Base-by-base conservation (phyloP, 2,888 invertebrate genomes). In the Ophion ellenae region DNA sequence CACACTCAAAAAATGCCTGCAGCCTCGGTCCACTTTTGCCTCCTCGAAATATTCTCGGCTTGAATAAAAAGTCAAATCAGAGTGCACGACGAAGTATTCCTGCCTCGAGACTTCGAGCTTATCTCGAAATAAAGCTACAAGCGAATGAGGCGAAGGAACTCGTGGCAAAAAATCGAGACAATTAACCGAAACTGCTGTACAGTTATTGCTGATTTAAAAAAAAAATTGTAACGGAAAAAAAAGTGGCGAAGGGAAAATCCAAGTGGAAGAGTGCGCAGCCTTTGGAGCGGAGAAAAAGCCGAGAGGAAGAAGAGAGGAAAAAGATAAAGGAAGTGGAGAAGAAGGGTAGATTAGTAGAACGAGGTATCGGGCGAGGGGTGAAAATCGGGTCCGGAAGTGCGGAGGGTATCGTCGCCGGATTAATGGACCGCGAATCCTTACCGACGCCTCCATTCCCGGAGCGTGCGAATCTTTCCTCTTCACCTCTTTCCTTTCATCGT, bases 351-450 rank as follows among this genome's bases (percentile, higher is more conserved):
- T 87, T 85, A 87, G 81, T 64, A 45, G 84, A 76, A 66, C 53
- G 71, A 73, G 74, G 71, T 83, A 85, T 85, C 67, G 79, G 80
- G 85, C 57, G 81, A 75, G 85, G 66, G 84, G 79, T 73, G 85
- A 87, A 83, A 86, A 87, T 87, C 86, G 81, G 71, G 81, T 84
- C 82, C 77, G 81, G 36, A 84, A 87, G 81, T 84, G 81, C 83
- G 81, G 83, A 85, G 85, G 78, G 81, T 83, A 87, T 87, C 85
- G 85, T 83, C 85, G 82, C 83, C 78, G 87, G 85, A 85, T 87
- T 84, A 87, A 87, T 87, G 87, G 85, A 78, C 87, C 83, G 83
- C 81, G 84, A 87, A 87, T 84, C 81, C 86, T 87, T 82, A 84
- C 81, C 81, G 85, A 85, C 86, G 77, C 85, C 80, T 85, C 75